These are phyloP conservation scores for Rhinogobio ventralis DNA, from an alignment of 2,797 vertebrate species.

Conservation along the genomic window DNA sequence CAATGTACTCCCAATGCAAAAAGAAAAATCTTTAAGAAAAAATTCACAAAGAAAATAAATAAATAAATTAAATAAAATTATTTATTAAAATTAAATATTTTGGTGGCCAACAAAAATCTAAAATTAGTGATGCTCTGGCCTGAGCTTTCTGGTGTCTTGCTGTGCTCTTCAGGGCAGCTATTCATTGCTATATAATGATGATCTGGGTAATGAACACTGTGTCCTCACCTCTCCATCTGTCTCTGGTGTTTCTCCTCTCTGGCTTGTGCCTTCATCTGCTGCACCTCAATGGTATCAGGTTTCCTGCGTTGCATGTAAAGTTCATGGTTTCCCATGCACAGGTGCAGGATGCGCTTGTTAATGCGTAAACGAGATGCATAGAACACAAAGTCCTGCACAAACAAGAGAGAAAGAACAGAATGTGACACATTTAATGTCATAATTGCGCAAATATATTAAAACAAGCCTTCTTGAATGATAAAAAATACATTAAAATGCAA, in stretches of 20 bases:
- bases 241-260: constrained; percentile 92
- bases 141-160: constrained; percentile 9
- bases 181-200: not conserved
- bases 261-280: constrained; percentile 98
- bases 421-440: constrained; percentile 1
- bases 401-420: not conserved
- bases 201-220: not conserved
- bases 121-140: not conserved
- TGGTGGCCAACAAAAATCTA: not conserved
- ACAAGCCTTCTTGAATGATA: not conserved
- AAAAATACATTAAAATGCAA: not conserved
- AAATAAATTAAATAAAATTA: not conserved
- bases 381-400: constrained; percentile 90
- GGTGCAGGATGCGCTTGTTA: constrained; percentile 92
- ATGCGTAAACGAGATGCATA: constrained; percentile 89
- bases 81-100: not conserved
- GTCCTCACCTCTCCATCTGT: constrained; percentile 83
- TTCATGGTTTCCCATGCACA: constrained; percentile 96
- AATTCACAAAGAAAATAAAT: not conserved
- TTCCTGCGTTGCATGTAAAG: constrained; percentile 93
- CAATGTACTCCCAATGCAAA: not conserved
- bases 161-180: not conserved
- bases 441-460: not conserved
- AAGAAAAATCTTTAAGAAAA: not conserved
- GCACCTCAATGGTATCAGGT: constrained; percentile 94